Evolutionary conservation across 2,113 vertebrate species (phyloP).

Genomic region (Regulus satrapa): DNA sequence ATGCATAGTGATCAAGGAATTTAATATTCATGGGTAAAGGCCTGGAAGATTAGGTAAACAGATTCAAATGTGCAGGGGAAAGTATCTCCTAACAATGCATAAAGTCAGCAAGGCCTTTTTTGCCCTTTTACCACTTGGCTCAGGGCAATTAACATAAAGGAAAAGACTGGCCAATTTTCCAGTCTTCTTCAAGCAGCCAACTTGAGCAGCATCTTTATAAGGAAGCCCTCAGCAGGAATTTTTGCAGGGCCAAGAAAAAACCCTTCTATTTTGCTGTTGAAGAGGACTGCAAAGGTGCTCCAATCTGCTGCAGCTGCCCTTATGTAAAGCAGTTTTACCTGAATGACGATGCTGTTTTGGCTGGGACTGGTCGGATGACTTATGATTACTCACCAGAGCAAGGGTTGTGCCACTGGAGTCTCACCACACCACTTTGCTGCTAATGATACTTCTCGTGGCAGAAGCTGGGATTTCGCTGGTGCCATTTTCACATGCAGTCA

Average conservation of each 20-base stretch:
- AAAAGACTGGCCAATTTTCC: neutral
- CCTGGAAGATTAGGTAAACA: slow-evolving; percentile 51
- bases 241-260: neutral
- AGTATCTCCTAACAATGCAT: slow-evolving; percentile 58
- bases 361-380: neutral
- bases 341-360: slow-evolving; percentile 2
- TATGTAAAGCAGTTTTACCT: neutral
- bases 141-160: neutral
- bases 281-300: neutral
- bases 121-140: neutral
- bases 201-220: neutral
- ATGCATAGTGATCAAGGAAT: slow-evolving; percentile 60
- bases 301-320: neutral
- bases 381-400: neutral
- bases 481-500: slow-evolving; percentile 44
- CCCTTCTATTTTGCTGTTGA: neutral
- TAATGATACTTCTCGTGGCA: slow-evolving; percentile 24
- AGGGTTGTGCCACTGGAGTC: slow-evolving; percentile 8
- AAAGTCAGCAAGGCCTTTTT: slow-evolving; percentile 31
- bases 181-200: neutral
- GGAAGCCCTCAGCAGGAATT: neutral
- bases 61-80: slow-evolving; percentile 29
- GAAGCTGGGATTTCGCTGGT: slow-evolving; percentile 22
- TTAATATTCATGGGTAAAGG: slow-evolving; percentile 54
- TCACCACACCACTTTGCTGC: neutral